A percentile compares a stretch with the other conserved stretches of the same genome.
phyloP scores from a whole-genome alignment of 1,140 invertebrate species.

The Drosophila tristis region DNA sequence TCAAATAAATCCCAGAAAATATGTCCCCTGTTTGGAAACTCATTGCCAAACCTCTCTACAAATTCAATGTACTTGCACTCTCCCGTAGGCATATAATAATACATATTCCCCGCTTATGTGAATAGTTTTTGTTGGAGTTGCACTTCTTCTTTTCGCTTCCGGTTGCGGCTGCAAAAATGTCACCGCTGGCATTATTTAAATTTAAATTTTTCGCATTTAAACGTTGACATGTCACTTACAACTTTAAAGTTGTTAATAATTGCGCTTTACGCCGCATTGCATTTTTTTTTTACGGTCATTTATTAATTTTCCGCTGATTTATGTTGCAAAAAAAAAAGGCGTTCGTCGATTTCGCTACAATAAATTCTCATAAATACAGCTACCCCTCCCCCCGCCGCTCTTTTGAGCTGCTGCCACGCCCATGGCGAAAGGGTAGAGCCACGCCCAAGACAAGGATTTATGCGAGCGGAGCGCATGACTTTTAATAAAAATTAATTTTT shows the following conservation, averaged over 20 bases:
- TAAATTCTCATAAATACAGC: conserved; percentile 78
- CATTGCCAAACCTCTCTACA: neutral
- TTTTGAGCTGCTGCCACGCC: conserved; percentile 39
- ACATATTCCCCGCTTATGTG: conserved; percentile 43
- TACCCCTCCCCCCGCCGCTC: neutral
- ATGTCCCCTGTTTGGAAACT: too few relatives aligned
- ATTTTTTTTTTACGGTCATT: conserved; percentile 62
- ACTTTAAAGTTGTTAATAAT: conserved; percentile 74
- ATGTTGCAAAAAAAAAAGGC: conserved; percentile 53
- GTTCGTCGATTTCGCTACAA: conserved; percentile 75
- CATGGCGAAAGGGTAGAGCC: neutral
- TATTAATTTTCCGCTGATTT: conserved; percentile 78
- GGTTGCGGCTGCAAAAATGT: conserved; percentile 36
- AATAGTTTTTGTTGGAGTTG: conserved; percentile 43
- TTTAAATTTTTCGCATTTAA: conserved; percentile 46
- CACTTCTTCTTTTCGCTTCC: conserved; percentile 18
- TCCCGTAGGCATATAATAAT: conserved; percentile 10
- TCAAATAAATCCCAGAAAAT: too few relatives aligned
- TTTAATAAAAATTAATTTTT: conserved; percentile 83
- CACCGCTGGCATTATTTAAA: conserved; percentile 57
- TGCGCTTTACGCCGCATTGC: conserved; percentile 49
- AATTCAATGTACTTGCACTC: too few relatives aligned
- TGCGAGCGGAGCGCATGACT: conserved; percentile 66
- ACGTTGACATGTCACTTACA: conserved; percentile 71
- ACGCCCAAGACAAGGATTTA: conserved; percentile 75